Evolutionary conservation across 2,888 invertebrate genomes (phyloP), one percentile per base, ranked within the genome.

Genomic region (Smittia aterrima): DNA sequence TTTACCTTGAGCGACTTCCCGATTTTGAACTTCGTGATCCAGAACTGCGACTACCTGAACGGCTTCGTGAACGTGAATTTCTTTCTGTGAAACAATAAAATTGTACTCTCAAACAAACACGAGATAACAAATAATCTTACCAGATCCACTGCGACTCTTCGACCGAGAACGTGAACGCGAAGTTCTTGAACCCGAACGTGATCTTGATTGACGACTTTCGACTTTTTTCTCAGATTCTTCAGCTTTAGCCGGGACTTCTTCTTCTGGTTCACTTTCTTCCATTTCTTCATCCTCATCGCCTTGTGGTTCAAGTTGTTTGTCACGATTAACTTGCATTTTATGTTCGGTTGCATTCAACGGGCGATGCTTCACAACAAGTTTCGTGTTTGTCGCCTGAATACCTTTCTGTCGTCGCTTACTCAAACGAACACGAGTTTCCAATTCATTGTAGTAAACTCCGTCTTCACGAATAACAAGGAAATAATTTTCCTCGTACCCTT

Each of bases 401-500:
- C 90, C 90, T 78, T 92, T 91, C 66, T 95, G 93, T 70, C 98
- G 87, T 13, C 98, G 88, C 82, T 98, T 98, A 77, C 94, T 97
- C 75, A 98, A 85, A 2, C 97, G 90, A 75, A 98, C 98, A 74
- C 97, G 90, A 0, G 97, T 97, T 83, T 98, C 97, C 77, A 98
- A 80, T 83, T 97, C 97, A 83, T 97, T 95, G 83, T 96, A 98
- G 83, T 91, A 98, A 3, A 96, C 93, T 53, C 92, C 92, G 81
- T 95, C 93, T 77, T 91, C 90, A 75, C 96, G 88, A 77, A 96
- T 89, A 75, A 97, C 94, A 83, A 98, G 90, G 85, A 96, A 98
- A 81, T 97, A 98, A 81, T 96, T 98, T 83, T 98, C 98, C 82
- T 98, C 97, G 79, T 96, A 97, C 41, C 96, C 95, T 81, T 93